phyloP scores from a whole-genome alignment of 2,888 invertebrate genomes.

The Nomada flava region DNA sequence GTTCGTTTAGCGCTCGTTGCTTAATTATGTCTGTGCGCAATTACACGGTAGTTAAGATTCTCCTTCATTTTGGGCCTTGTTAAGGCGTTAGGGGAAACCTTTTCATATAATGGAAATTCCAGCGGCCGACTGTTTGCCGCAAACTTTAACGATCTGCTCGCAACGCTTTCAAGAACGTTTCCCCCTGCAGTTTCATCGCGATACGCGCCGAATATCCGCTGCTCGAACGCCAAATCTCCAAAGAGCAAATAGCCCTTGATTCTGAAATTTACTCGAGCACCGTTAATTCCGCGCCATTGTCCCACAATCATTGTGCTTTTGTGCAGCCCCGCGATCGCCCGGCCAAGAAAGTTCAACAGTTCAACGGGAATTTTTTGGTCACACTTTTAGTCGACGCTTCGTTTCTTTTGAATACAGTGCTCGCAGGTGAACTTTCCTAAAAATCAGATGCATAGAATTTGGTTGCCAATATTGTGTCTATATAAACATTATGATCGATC shows the following conservation, averaged over 20 bases:
- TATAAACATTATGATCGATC: no score
- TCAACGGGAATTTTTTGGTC: not conserved
- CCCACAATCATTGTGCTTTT: not conserved
- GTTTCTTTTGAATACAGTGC: no score
- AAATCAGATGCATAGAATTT: no score
- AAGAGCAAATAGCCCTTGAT: conserved; percentile 26
- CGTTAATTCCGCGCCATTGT: conserved; percentile 11
- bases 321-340: not conserved
- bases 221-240: conserved; percentile 2
- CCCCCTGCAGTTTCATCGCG: conserved; percentile 28
- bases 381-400: not conserved
- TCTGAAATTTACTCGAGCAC: conserved; percentile 16
- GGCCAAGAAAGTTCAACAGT: not conserved
- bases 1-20: conserved; percentile 30
- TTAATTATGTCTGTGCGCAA: conserved; percentile 34
- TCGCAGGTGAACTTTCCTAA: no score
- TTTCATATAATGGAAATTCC: conserved; percentile 43
- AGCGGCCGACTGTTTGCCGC: conserved; percentile 25
- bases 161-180: conserved; percentile 16
- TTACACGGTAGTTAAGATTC: conserved; percentile 46
- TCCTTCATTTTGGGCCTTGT: conserved; percentile 38
- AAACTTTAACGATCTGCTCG: conserved; percentile 34
- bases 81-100: conserved; percentile 27
- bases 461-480: no score
- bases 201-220: conserved; percentile 3